Conservation (phyloP, 2,113 vertebrate species). For the Aegithalos caudatus region DNA sequence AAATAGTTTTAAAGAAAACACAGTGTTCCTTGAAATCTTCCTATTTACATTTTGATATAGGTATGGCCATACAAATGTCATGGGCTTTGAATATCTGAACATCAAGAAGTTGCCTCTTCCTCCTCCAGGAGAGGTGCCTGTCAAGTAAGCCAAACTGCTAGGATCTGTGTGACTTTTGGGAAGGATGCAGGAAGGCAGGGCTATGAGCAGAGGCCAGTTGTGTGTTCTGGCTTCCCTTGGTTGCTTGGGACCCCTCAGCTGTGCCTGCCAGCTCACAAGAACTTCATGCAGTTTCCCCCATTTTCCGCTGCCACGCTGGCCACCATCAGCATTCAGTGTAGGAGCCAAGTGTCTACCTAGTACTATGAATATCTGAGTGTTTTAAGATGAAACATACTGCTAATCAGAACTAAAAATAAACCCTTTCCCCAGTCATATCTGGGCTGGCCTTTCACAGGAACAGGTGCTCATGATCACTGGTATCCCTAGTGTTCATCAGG, state of each 20-base stretch:
- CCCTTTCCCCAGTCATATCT: not conserved
- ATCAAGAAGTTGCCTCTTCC: not conserved
- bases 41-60: not conserved
- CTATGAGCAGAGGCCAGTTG: fast-evolving
- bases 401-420: not conserved
- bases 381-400: not conserved
- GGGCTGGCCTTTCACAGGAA: not conserved
- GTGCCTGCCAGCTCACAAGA: not conserved
- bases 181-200: fast-evolving
- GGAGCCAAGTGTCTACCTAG: not conserved
- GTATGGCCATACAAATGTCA: not conserved
- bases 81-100: not conserved
- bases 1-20: not conserved
- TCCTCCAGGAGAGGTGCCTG: not conserved
- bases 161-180: not conserved
- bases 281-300: not conserved
- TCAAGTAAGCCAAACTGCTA: not conserved
- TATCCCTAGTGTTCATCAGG: not conserved
- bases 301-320: not conserved
- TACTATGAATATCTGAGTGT: not conserved
- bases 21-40: not conserved
- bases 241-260: not conserved
- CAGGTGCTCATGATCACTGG: too few relatives aligned
- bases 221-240: not conserved
- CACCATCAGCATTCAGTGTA: not conserved